A percentile compares a stretch with the other conserved stretches of the same genome.
Conservation (phyloP, 64 coral and sea anemone species). For the Trachythela sp. region DNA sequence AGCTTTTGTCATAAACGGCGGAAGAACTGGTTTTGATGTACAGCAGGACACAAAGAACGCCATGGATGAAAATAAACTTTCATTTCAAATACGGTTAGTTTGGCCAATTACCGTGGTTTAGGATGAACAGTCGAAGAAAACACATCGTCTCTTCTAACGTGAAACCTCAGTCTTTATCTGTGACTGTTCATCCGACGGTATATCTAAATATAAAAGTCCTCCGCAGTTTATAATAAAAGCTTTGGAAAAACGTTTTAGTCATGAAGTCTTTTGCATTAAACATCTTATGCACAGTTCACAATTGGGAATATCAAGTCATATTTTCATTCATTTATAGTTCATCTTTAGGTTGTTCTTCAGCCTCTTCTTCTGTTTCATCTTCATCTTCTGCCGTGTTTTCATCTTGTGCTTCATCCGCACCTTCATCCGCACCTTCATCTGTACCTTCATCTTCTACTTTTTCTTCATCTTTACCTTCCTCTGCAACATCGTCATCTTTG, state of each 20-base stretch:
- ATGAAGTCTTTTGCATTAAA: background rate
- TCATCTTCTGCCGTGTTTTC: constrained; percentile 52
- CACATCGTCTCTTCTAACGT: too few species aligned
- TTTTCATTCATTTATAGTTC: constrained; percentile 43
- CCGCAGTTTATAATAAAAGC: background rate
- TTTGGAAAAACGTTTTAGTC: background rate
- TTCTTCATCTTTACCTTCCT: background rate
- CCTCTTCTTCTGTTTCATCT: constrained; percentile 63
- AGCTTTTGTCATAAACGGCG: background rate
- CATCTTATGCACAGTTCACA: background rate
- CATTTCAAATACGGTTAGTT: too few species aligned
- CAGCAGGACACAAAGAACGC: too few species aligned
- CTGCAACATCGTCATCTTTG: constrained; percentile 55
- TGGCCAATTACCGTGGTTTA: too few species aligned
- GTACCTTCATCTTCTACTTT: background rate
- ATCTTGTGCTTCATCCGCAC: constrained; percentile 51
- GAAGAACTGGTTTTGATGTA: background rate
- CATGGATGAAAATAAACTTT: too few species aligned
- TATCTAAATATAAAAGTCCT: background rate
- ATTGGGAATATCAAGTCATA: background rate
- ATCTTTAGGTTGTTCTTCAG: constrained; percentile 47
- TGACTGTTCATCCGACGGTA: background rate
- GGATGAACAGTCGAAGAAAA: too few species aligned
- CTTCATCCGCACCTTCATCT: constrained; percentile 50
- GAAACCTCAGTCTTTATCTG: too few species aligned